Evolutionary conservation across 2,797 vertebrate genomes (phyloP).

Genomic region (Adelosebastes latens): DNA sequence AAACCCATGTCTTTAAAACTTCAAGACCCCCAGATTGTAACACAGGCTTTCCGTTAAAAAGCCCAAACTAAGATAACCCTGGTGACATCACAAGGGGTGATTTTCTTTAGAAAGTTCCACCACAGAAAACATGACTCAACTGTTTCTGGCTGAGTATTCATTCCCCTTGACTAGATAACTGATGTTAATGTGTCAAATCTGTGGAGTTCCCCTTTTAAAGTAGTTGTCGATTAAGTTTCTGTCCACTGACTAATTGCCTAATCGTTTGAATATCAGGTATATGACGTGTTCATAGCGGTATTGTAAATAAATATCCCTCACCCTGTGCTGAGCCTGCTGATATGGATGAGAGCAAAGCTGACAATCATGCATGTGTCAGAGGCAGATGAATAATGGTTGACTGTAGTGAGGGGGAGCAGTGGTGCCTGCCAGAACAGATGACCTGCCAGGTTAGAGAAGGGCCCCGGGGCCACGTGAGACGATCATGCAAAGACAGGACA

Average conservation of each 20-base stretch:
- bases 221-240: not conserved
- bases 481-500: slow-evolving; percentile 51
- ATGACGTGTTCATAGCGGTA: not conserved
- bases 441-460: slow-evolving; percentile 60
- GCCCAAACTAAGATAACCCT: not conserved
- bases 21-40: not conserved
- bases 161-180: not conserved
- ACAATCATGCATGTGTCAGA: slow-evolving; percentile 28
- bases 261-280: not conserved
- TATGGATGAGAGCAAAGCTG: slow-evolving; percentile 37
- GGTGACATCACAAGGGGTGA: not conserved
- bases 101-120: not conserved
- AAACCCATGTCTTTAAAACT: not conserved
- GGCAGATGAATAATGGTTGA: slow-evolving; percentile 57
- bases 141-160: not conserved
- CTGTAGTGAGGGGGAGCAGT: slow-evolving; percentile 29
- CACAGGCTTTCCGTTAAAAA: not conserved
- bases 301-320: slow-evolving; percentile 4
- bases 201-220: slow-evolving; percentile 21
- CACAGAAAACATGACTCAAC: not conserved
- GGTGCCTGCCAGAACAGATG: slow-evolving; percentile 67
- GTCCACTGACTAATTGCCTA: slow-evolving; percentile 18
- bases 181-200: not conserved
- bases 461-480: slow-evolving; percentile 52
- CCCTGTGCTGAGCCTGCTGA: slow-evolving; percentile 22